Conservation (phyloP, 1,140 invertebrate genomes). For the Choristoneura fumiferana region DNA sequence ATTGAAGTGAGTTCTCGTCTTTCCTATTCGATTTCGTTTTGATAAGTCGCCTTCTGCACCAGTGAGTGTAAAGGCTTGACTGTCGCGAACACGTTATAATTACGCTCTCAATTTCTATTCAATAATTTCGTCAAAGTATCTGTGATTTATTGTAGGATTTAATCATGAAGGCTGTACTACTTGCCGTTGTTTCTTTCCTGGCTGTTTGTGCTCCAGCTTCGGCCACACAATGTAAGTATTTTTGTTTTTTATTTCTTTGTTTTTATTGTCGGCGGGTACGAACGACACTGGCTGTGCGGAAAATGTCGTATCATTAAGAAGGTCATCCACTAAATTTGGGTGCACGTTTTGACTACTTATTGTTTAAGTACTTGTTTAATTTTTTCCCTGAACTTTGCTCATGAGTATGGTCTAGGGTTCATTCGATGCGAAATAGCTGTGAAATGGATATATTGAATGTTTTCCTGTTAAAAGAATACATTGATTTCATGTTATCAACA, state of each 20-base stretch:
- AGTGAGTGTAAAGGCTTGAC: slow-evolving; percentile 91
- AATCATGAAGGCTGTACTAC: slow-evolving; percentile 75
- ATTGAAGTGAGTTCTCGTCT: slow-evolving; percentile 43
- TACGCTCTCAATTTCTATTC: slow-evolving; percentile 31
- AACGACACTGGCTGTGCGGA: neutral
- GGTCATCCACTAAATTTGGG: neutral
- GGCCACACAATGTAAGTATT: slow-evolving; percentile 78
- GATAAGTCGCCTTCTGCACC: slow-evolving; percentile 88
- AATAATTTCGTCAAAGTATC: slow-evolving; percentile 62
- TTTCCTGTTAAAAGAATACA: too few species aligned
- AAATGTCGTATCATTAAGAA: neutral
- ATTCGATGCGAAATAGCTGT: too few species aligned
- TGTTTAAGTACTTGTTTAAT: neutral
- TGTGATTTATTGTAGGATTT: slow-evolving; percentile 63
- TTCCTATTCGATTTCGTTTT: slow-evolving; percentile 47
- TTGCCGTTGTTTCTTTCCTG: slow-evolving; percentile 53
- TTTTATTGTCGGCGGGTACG: slow-evolving; percentile 15
- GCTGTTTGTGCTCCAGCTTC: slow-evolving; percentile 58
- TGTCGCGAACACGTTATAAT: slow-evolving; percentile 40
- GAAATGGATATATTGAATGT: too few species aligned
- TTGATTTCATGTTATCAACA: too few species aligned
- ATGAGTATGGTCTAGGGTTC: too few species aligned
- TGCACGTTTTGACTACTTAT: neutral
- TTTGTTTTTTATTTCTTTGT: slow-evolving; percentile 34
- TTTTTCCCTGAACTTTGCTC: too few species aligned